Base-by-base conservation (phyloP, 2,797 vertebrate genomes). In the Clarias platycephalus region DNA sequence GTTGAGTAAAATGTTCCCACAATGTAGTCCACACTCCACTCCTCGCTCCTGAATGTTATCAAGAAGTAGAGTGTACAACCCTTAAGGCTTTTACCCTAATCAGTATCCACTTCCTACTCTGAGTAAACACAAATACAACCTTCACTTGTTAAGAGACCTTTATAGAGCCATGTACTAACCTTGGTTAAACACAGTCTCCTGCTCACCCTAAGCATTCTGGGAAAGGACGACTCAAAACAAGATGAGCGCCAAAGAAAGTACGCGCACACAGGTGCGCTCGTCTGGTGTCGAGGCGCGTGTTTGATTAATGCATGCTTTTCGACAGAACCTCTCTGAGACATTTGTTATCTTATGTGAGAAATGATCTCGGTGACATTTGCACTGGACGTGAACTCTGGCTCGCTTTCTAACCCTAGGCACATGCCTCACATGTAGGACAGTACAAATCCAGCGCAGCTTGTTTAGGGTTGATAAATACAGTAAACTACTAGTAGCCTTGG, bases 361-460 rank as follows among this genome's bases (percentile, higher is more conserved):
- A 82, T 89, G 78, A 82, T 83, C 75, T 68, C 67, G 49, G 77
- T 84, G 82, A 86, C 80, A 79, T 83, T 70, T 84, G 80, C 86
- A 77, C 70, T 88, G 84, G 82, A 75, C 44, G 34, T 75, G 74
- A 85, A 84, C 84, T 80, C 82, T 72, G 74, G 79, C 78, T 88
- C 78, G 68, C 28, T 79, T 83, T 74, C 10, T 58, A 63, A 72
- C 70, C 77, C 58, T 28, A 70, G 84, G 82, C 68, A 71, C 70
- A 44, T 2, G 7, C 78, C 67, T 70, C 34, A 76, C 75, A 80
- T 49, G 22, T 13, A 71, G 22, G 24, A n/a, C 26, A 6, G 28
- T 40, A 63, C 58, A 72, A 53, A 79, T 79, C 78, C 83, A 71
- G 53, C 5, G 55, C 62, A 81, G 57, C 80, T 83, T 71, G 66